Percentiles rank a stretch among this genome's conserved stretches.
These are phyloP conservation scores for Mormoops blainvillei DNA, from an alignment of 2,113 vertebrate genomes.

Conservation along the genomic window DNA sequence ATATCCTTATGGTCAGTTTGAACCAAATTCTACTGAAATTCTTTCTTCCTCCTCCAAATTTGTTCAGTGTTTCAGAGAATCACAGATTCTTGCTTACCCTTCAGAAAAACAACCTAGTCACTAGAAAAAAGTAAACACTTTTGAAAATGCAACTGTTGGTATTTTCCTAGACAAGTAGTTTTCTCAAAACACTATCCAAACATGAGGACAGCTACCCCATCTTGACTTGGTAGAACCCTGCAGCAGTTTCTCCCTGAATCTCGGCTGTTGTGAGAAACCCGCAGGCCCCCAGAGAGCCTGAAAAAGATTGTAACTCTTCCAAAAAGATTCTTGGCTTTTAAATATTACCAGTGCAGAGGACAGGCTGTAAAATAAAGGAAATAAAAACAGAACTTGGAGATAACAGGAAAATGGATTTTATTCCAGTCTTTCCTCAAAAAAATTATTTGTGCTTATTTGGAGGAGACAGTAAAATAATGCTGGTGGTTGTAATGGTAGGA, in stretches of 20 bases:
- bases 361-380: background rate
- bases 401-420: background rate
- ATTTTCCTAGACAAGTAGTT: conserved; percentile 30
- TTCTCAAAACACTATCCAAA: conserved; percentile 1
- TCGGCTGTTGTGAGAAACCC: background rate
- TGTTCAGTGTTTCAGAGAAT: background rate
- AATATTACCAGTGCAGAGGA: conserved; percentile 22
- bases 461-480: background rate
- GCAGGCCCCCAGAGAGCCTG: background rate
- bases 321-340: conserved; percentile 28
- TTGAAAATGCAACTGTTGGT: conserved; percentile 14
- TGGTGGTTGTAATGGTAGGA: background rate
- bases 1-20: conserved; percentile 62
- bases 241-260: background rate
- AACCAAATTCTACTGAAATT: conserved; percentile 36
- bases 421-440: background rate
- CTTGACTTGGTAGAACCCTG: background rate
- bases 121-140: background rate
- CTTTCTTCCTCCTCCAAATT: conserved; percentile 41
- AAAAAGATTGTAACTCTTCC: background rate
- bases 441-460: background rate
- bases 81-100: conserved; percentile 13
- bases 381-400: background rate
- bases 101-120: conserved; percentile 25
- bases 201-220: background rate